These are phyloP conservation scores for Macrotus californicus DNA, from an alignment of 2,113 vertebrate species.

Conservation along the genomic window DNA sequence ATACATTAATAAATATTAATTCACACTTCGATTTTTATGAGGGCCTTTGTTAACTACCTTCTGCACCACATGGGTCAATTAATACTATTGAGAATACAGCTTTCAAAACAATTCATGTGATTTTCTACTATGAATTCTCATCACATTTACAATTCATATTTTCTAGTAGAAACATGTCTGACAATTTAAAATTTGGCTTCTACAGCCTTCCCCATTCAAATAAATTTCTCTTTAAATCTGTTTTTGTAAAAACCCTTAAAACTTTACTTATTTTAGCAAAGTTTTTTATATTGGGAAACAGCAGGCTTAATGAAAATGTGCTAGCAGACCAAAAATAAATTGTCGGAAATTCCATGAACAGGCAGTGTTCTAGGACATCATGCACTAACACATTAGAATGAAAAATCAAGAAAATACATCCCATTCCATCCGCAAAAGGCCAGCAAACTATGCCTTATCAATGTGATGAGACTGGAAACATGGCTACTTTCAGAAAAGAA, in stretches of 20 bases:
- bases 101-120: neutral
- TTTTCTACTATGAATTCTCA: neutral
- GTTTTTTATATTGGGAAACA: neutral
- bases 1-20: neutral
- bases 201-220: neutral
- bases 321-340: neutral
- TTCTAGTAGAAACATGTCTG: neutral
- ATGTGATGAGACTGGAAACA: neutral
- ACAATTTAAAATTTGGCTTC: neutral
- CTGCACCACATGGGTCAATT: neutral
- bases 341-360: neutral
- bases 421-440: neutral
- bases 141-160: neutral
- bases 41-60: neutral
- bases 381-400: neutral
- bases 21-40: neutral
- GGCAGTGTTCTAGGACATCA: neutral
- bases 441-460: neutral
- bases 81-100: neutral
- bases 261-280: neutral
- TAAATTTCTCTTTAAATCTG: neutral
- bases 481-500: neutral
- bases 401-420: neutral
- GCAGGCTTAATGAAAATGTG: neutral
- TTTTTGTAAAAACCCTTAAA: constrained; percentile 9